Percentiles rank a stretch among this genome's conserved stretches.
These are phyloP conservation scores for Oxytorus armatus DNA, from an alignment of 2,888 invertebrate species.

Conservation along the genomic window DNA sequence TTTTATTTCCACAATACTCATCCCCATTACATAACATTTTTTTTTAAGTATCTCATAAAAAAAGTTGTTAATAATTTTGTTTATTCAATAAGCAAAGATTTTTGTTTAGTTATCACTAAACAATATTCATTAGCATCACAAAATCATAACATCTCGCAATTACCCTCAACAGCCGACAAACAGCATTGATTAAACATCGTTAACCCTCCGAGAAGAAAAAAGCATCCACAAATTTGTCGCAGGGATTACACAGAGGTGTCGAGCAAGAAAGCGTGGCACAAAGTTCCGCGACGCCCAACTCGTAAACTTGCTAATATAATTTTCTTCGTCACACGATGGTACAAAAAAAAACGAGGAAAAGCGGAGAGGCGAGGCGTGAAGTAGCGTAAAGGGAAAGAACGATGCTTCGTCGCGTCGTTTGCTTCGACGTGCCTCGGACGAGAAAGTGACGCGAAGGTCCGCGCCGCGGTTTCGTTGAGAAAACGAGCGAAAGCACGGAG, in stretches of 20 bases:
- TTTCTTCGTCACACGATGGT: constrained; percentile 42
- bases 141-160: neutral
- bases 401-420: constrained; percentile 28
- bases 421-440: constrained; percentile 9
- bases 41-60: too few species aligned
- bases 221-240: constrained; percentile 21
- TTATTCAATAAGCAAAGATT: too few species aligned
- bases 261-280: constrained; percentile 8
- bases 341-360: constrained; percentile 16
- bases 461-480: constrained; percentile 40
- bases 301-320: constrained; percentile 68
- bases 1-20: too few species aligned
- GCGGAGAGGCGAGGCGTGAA: constrained; percentile 52
- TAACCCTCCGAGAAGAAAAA: neutral
- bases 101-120: too few species aligned
- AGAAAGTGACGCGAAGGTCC: constrained; percentile 22
- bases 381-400: constrained; percentile 38
- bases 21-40: too few species aligned
- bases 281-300: constrained; percentile 47
- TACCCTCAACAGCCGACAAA: neutral
- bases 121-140: too few species aligned
- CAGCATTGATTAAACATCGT: constrained; percentile 13
- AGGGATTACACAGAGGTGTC: constrained; percentile 2
- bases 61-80: too few species aligned
- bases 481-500: constrained; percentile 40